Percentiles rank a stretch among this genome's conserved stretches.
These are phyloP conservation scores for Tolmerus cingulatus DNA, from an alignment of 2,888 invertebrate genomes.

Conservation along the genomic window DNA sequence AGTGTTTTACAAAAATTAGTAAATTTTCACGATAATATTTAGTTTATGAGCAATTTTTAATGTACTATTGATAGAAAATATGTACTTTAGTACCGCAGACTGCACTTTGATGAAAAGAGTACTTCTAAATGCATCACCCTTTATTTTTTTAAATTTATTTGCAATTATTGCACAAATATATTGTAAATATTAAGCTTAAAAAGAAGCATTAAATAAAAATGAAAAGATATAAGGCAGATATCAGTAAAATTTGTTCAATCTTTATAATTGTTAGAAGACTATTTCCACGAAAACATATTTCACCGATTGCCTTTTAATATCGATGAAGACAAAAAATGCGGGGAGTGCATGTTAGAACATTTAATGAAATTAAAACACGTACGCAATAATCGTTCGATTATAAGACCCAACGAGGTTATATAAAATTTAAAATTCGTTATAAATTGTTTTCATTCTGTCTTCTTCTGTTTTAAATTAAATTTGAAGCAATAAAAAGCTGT, in stretches of 20 bases:
- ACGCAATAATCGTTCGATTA: background rate
- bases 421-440: background rate
- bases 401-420: background rate
- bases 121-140: background rate
- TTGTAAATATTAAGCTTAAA: background rate
- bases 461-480: background rate
- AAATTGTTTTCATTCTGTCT: background rate
- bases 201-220: background rate
- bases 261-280: background rate
- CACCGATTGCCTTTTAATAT: background rate
- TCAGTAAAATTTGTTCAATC: background rate
- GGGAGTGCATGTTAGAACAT: background rate
- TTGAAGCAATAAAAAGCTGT: background rate
- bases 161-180: background rate
- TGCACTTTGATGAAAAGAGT: background rate
- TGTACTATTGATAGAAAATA: background rate
- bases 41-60: background rate
- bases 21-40: background rate
- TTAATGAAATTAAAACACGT: background rate
- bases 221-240: background rate
- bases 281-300: background rate
- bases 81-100: background rate
- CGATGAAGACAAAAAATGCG: background rate
- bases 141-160: background rate
- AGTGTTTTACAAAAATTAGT: background rate